A percentile compares a stretch with the other conserved stretches of the same genome.
phyloP scores from a whole-genome alignment of 2,797 vertebrate species.

The Ibycter americanus region DNA sequence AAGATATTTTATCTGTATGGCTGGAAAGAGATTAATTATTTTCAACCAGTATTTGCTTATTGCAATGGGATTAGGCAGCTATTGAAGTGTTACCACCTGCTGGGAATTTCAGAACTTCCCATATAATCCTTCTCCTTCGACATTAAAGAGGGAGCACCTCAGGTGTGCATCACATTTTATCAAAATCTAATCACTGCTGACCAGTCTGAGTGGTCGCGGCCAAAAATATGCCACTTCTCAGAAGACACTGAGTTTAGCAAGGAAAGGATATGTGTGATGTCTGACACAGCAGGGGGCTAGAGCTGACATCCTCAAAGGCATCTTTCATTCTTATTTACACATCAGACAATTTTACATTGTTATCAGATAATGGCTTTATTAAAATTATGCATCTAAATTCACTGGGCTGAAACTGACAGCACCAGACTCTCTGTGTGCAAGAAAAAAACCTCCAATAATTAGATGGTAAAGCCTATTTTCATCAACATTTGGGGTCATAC shows the following conservation, averaged over 20 bases:
- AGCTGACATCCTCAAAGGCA: slow-evolving; percentile 53
- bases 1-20: background rate
- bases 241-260: background rate
- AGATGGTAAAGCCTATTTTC: background rate
- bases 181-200: slow-evolving; percentile 28
- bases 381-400: slow-evolving; percentile 31
- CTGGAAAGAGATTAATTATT: slow-evolving; percentile 42
- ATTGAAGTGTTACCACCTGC: slow-evolving; percentile 50
- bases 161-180: slow-evolving; percentile 6
- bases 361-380: slow-evolving; percentile 52
- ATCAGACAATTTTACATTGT: slow-evolving; percentile 30
- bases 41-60: background rate
- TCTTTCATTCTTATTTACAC: slow-evolving; percentile 55
- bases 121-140: background rate
- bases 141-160: background rate
- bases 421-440: background rate
- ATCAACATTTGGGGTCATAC: background rate
- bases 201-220: background rate
- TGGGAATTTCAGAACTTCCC: slow-evolving; percentile 35
- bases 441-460: background rate
- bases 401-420: background rate
- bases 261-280: background rate
- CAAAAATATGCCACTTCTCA: background rate
- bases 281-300: slow-evolving; percentile 41
- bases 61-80: slow-evolving; percentile 32